These are phyloP conservation scores for Drosophila pallidifrons DNA, from an alignment of 1,140 invertebrate genomes.

Conservation along the genomic window DNA sequence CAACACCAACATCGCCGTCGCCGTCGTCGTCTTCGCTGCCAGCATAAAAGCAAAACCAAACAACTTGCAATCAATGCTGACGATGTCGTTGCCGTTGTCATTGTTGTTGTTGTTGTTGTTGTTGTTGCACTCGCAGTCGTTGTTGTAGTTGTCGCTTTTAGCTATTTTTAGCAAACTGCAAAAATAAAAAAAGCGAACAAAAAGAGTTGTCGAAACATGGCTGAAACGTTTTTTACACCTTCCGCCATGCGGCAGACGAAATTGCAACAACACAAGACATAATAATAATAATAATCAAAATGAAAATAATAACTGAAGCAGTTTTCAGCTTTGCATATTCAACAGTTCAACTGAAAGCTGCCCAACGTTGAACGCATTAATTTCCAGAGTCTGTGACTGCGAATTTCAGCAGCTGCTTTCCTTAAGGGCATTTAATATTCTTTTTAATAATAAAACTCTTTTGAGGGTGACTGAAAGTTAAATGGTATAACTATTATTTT, in stretches of 20 bases:
- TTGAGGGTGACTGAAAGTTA: neutral
- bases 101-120: conserved; percentile 47
- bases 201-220: conserved; percentile 58
- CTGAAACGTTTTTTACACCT: conserved; percentile 62
- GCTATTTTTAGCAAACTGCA: conserved; percentile 74
- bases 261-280: conserved; percentile 24
- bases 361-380: neutral
- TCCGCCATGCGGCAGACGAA: conserved; percentile 55
- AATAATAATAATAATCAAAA: neutral
- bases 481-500: too few species aligned
- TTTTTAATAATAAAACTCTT: neutral
- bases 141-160: conserved; percentile 46
- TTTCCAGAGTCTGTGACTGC: conserved; percentile 12
- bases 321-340: conserved; percentile 62
- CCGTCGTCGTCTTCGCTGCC: conserved; percentile 31
- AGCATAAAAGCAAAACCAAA: conserved; percentile 66
- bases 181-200: conserved; percentile 36
- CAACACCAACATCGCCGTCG: conserved; percentile 39
- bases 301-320: conserved; percentile 39
- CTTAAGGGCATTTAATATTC: neutral
- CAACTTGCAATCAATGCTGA: conserved; percentile 72
- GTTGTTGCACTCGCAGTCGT: conserved; percentile 37
- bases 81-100: conserved; percentile 53
- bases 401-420: conserved; percentile 38
- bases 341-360: conserved; percentile 40